These are phyloP conservation scores for Porites cylindrica DNA, from an alignment of 92 coral and sea anemone genomes.

Conservation along the genomic window DNA sequence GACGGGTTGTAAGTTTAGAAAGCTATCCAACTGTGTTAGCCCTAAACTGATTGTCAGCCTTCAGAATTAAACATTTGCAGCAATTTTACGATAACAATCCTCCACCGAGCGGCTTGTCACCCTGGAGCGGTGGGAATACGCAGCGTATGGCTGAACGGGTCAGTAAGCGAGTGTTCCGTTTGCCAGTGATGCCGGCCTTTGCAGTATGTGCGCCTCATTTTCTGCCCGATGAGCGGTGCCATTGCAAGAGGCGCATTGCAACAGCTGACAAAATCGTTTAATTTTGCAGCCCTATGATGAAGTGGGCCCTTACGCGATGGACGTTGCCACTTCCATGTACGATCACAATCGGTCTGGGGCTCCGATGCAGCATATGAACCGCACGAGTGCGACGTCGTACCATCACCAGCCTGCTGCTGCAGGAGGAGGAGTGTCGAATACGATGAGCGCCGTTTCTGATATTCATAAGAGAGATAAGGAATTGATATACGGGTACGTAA, in stretches of 20 bases:
- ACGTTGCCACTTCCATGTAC: conserved; percentile 96
- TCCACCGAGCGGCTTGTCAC: conserved; percentile 75
- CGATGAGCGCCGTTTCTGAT: conserved; percentile 99
- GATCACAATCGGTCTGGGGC: conserved; percentile 78
- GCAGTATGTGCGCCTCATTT: conserved; percentile 65
- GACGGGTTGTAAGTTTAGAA: conserved; percentile 99
- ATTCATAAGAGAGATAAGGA: conserved; percentile 99
- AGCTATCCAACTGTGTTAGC: conserved; percentile 99
- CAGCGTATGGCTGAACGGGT: conserved; percentile 99
- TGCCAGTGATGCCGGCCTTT: conserved; percentile 63
- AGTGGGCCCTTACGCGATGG: conserved; percentile 96
- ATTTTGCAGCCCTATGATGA: conserved; percentile 97
- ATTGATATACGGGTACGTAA: conserved; percentile 99
- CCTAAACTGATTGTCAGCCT: conserved; percentile 99
- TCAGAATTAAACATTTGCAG: conserved; percentile 97
- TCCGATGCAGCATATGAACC: conserved; percentile 92
- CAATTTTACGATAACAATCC: conserved; percentile 97
- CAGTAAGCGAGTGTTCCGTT: conserved; percentile 78
- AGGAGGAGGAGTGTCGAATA: conserved; percentile 87
- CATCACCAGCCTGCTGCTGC: conserved; percentile 87
- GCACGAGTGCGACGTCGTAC: conserved; percentile 93
- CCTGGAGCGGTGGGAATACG: conserved; percentile 60
- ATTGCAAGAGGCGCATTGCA: conserved; percentile 47
- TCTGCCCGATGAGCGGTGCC: conserved; percentile 57
- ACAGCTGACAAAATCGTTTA: conserved; percentile 75